Base-by-base conservation (phyloP, 2,888 invertebrate species). In the Zele albiditarsus region DNA sequence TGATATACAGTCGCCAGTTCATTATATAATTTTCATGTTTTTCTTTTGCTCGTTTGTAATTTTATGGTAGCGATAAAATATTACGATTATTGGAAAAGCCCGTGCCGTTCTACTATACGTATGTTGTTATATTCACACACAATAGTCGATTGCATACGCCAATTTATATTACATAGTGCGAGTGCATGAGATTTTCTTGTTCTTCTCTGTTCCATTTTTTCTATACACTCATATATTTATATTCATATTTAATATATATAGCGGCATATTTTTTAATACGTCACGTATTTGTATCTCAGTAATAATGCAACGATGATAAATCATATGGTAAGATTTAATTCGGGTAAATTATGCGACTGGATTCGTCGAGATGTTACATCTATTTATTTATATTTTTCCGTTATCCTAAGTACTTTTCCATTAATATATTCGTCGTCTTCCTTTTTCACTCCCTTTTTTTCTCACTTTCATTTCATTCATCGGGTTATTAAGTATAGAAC, bases 401-500 rank as follows among this genome's bases (percentile, higher is more conserved):
- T 46, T 63, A 76, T 46, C 63, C 75, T 75, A 80, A 75, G 25
- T 77, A 74, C 57, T 71, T 72, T 63, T 63, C 23, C n/a, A 0
- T 33, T 38, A 20, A 63, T 63, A 10, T 6, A 53, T 53, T 20
- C 53, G n/a, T 20, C 53, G 8, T 53, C n/a, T 53, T 53, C 5
- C 12, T 42, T 38, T 63, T 38, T 65, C 20, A 4, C 8, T 62
- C 6, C 16, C 20, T 67, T 67, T 28, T 77, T 77, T 68, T 58
- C 68, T 38, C 28, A 60, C 23, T 73, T 31, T 46, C 16, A 28
- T 67, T 66, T 31, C 25, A 66, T 67, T 60, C 38, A 68, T 73
- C 69, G 33, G 75, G 28, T 38, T 69, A 76, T 82, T 82, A 85
- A 82, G 81, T 82, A 80, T 80, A 79, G 20, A 53, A 53, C 80